These are phyloP conservation scores for Cyrtorhinus lividipennis DNA, from an alignment of 1,140 invertebrate species.

Conservation along the genomic window DNA sequence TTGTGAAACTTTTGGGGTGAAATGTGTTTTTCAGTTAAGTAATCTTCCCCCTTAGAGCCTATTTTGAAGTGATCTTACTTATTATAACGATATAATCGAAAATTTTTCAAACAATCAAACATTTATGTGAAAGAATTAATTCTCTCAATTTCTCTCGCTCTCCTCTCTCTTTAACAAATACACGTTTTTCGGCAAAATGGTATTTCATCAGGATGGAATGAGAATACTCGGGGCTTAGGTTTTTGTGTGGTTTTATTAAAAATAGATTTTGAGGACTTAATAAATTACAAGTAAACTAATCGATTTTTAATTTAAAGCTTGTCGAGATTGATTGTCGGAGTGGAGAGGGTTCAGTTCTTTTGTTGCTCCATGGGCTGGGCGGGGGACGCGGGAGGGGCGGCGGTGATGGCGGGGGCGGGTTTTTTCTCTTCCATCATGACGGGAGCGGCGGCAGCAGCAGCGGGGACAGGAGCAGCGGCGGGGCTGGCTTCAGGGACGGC, in stretches of 20 bases:
- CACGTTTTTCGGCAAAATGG: too few relatives aligned
- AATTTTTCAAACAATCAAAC: too few relatives aligned
- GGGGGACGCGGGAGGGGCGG: not conserved
- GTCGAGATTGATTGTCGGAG: not conserved
- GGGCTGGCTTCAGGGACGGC: not conserved
- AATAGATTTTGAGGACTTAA: conserved; percentile 7
- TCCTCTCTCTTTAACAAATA: too few relatives aligned
- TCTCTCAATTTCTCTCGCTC: too few relatives aligned
- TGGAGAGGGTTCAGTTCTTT: not conserved
- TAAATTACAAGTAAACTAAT: conserved; percentile 9
- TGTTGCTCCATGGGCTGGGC: not conserved
- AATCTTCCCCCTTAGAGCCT: too few relatives aligned
- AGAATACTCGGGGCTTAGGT: too few relatives aligned
- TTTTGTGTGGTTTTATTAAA: not conserved
- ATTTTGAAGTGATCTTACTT: too few relatives aligned
- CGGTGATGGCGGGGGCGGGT: conserved; percentile 5
- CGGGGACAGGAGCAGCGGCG: conserved; percentile 1
- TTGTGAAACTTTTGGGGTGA: too few relatives aligned
- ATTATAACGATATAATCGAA: too few relatives aligned
- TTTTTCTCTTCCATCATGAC: not conserved
- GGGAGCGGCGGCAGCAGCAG: conserved; percentile 7
- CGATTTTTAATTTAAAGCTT: conserved; percentile 12
- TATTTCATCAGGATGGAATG: too few relatives aligned
- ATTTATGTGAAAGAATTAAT: too few relatives aligned
- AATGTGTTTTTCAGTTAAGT: too few relatives aligned